These are phyloP conservation scores for Pseudocheirus occidentalis DNA, from an alignment of 2,797 vertebrate genomes.

Conservation along the genomic window DNA sequence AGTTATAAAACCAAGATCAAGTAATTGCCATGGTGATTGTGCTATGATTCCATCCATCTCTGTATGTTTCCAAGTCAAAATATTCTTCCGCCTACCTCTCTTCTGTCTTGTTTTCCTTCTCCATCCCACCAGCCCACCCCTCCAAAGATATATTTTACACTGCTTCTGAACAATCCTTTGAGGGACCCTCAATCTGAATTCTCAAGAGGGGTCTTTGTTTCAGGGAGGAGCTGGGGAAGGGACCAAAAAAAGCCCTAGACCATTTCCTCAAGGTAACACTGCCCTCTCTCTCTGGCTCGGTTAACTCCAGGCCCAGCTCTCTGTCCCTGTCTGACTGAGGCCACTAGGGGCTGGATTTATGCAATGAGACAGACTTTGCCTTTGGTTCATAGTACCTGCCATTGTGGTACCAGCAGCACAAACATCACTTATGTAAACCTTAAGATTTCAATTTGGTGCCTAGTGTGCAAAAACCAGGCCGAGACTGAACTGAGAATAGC, in stretches of 20 bases:
- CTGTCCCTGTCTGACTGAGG: not conserved
- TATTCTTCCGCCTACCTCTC: not conserved
- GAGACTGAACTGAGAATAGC: not conserved
- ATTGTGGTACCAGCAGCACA: not conserved
- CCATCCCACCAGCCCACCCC: not conserved
- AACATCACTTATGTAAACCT: not conserved
- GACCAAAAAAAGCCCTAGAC: not conserved
- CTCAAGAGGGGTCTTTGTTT: not conserved
- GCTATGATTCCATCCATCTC: not conserved
- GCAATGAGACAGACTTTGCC: not conserved
- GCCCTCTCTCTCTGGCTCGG: not conserved
- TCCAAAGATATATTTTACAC: not conserved
- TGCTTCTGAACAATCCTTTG: not conserved
- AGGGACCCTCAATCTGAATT: not conserved
- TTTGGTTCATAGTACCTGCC: not conserved
- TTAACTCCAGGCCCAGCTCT: not conserved
- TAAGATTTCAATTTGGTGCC: not conserved
- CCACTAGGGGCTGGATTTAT: not conserved
- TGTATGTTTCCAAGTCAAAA: not conserved
- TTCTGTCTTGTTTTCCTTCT: not conserved
- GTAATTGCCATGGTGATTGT: not conserved
- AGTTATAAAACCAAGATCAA: not conserved
- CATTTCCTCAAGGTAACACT: not conserved
- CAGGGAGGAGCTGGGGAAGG: not conserved
- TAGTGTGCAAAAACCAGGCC: not conserved